A percentile compares a stretch with the other conserved stretches of the same genome.
Evolutionary conservation across 2,113 vertebrate genomes (phyloP).

Genomic region (Halcyon senegalensis): DNA sequence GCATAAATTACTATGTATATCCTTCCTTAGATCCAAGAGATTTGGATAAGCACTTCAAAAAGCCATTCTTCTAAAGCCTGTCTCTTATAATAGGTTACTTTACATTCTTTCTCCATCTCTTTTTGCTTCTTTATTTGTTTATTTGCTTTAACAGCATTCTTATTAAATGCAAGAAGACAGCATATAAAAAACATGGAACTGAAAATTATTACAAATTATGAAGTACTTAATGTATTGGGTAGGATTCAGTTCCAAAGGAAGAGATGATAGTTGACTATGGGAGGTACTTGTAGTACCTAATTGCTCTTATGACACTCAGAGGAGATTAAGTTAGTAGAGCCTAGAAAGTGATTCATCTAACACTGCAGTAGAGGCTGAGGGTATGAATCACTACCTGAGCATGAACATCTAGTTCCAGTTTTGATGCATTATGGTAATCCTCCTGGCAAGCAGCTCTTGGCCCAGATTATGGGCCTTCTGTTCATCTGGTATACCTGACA

Average conservation of each 20-base stretch:
- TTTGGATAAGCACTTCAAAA: background rate
- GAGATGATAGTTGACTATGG: background rate
- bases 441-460: background rate
- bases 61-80: background rate
- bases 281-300: background rate
- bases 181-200: background rate
- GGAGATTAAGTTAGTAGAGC: background rate
- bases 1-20: background rate
- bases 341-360: background rate
- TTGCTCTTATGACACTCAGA: background rate
- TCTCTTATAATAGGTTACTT: background rate
- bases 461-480: background rate
- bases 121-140: background rate
- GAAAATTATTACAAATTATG: background rate
- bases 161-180: background rate
- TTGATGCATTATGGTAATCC: background rate
- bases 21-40: background rate
- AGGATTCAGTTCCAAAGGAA: background rate
- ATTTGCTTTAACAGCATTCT: background rate
- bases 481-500: background rate
- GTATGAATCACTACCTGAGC: background rate
- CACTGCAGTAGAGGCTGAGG: background rate
- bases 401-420: background rate
- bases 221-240: background rate
- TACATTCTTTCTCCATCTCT: background rate